Conservation (phyloP, 2,113 vertebrate genomes). For the Bufo gargarizans region DNA sequence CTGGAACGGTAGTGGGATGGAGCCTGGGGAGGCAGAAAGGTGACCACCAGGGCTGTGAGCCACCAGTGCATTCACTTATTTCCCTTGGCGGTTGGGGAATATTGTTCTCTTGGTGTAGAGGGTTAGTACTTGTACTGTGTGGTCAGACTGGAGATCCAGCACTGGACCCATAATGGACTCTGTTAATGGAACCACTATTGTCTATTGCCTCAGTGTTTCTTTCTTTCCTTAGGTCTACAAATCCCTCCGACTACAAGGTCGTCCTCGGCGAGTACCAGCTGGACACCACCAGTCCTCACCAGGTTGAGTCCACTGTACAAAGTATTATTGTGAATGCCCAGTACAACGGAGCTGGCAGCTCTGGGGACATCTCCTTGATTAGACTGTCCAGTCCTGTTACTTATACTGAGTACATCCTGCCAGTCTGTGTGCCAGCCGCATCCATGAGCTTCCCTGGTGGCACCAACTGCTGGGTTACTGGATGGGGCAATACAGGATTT, state of each 20-base stretch:
- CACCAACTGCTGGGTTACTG: conserved; percentile 91
- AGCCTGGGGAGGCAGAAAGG: background rate
- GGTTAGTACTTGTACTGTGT: background rate
- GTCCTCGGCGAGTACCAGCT: conserved; percentile 85
- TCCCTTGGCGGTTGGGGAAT: too few species aligned
- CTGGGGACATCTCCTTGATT: conserved; percentile 89
- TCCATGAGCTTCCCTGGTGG: conserved; percentile 83
- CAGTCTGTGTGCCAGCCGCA: conserved; percentile 82
- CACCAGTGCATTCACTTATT: too few species aligned
- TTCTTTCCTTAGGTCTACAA: background rate
- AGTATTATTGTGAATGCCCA: conserved; percentile 85
- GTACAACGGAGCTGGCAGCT: conserved; percentile 82
- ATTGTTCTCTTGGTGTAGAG: background rate
- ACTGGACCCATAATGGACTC: background rate
- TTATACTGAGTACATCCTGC: conserved; percentile 71
- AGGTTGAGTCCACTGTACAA: conserved; percentile 80
- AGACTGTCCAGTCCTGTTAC: conserved; percentile 81
- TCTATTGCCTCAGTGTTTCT: background rate
- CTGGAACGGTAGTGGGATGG: background rate
- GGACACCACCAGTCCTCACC: conserved; percentile 71
- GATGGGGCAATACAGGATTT: conserved; percentile 86
- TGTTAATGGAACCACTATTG: background rate
- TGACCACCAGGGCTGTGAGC: background rate
- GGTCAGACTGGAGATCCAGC: background rate
- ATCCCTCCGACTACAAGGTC: conserved; percentile 60